Evolutionary conservation across 2,888 invertebrate species (phyloP).

Genomic region (Chironomus riparius): DNA sequence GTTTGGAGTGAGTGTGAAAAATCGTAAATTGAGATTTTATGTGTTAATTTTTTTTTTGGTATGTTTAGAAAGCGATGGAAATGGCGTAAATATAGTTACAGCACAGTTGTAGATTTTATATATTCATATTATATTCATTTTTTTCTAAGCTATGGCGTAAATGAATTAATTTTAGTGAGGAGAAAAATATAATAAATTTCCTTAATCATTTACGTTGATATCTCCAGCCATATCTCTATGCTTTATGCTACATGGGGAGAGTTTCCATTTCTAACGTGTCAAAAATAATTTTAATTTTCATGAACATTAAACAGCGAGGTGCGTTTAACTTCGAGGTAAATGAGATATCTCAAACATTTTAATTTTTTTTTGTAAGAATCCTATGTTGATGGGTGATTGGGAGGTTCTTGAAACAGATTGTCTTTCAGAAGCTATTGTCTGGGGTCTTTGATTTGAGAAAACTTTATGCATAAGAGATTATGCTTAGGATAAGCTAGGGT

Average conservation of each 20-base stretch:
- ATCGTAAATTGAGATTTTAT: constrained; percentile 5
- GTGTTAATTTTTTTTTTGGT: not conserved
- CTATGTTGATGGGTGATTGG: not conserved
- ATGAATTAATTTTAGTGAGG: not conserved
- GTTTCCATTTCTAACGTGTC: not conserved
- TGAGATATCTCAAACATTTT: not conserved
- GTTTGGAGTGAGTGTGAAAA: not conserved
- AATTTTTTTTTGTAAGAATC: not conserved
- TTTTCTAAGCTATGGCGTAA: not conserved
- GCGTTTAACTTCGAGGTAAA: not conserved
- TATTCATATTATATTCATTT: too few relatives aligned
- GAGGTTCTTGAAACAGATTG: too few relatives aligned
- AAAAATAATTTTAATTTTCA: constrained; percentile 10
- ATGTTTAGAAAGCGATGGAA: constrained; percentile 2
- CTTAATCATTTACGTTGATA: constrained; percentile 22
- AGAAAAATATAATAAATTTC: constrained; percentile 14
- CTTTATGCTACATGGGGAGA: not conserved
- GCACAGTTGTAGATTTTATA: not conserved
- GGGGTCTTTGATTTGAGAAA: too few relatives aligned
- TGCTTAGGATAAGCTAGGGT: too few relatives aligned
- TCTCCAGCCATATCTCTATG: not conserved
- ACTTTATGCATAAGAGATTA: too few relatives aligned
- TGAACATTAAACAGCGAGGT: constrained; percentile 10
- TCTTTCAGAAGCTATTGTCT: too few relatives aligned
- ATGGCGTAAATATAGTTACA: not conserved